Evolutionary conservation across 1,140 invertebrate genomes (phyloP).

Genomic region (Hylyphantes graminicola): DNA sequence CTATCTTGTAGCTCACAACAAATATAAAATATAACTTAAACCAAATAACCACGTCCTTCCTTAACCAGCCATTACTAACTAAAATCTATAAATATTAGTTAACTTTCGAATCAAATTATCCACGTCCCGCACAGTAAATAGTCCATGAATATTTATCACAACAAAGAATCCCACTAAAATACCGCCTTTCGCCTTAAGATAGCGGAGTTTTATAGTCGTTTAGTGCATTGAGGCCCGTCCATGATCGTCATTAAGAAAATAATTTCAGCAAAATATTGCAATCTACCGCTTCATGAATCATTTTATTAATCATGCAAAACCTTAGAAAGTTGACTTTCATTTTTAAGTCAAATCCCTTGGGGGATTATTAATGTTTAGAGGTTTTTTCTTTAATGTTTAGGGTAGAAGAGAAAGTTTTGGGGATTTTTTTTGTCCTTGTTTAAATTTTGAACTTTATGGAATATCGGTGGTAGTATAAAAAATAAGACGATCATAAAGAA

Average conservation of each 20-base stretch:
- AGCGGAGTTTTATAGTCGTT: conserved; percentile 45
- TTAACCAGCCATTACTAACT: too few relatives aligned
- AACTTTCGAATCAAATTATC: too few relatives aligned
- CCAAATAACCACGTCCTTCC: too few relatives aligned
- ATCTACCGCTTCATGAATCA: conserved; percentile 46
- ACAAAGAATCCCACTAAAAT: not conserved
- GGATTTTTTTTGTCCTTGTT: not conserved
- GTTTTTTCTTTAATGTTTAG: not conserved
- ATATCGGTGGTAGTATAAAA: conserved; percentile 12
- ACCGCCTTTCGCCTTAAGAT: conserved; percentile 13
- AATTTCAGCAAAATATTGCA: conserved; percentile 46
- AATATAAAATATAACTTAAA: too few relatives aligned
- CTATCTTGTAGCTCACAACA: too few relatives aligned
- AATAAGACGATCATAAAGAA: conserved; percentile 18
- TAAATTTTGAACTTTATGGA: conserved; percentile 8
- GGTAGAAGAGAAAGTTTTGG: not conserved
- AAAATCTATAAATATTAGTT: too few relatives aligned
- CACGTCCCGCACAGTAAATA: too few relatives aligned
- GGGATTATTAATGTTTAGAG: conserved; percentile 21
- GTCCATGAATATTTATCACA: too few relatives aligned
- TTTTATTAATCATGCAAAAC: conserved; percentile 59
- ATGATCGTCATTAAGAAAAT: conserved; percentile 52
- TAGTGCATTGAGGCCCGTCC: conserved; percentile 37
- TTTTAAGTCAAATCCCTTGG: conserved; percentile 3
- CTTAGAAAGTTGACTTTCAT: conserved; percentile 26